Evolutionary conservation across 2,888 invertebrate species (phyloP), one percentile per base, ranked within the genome.

Genomic region (Megaustenia siamemsis): DNA sequence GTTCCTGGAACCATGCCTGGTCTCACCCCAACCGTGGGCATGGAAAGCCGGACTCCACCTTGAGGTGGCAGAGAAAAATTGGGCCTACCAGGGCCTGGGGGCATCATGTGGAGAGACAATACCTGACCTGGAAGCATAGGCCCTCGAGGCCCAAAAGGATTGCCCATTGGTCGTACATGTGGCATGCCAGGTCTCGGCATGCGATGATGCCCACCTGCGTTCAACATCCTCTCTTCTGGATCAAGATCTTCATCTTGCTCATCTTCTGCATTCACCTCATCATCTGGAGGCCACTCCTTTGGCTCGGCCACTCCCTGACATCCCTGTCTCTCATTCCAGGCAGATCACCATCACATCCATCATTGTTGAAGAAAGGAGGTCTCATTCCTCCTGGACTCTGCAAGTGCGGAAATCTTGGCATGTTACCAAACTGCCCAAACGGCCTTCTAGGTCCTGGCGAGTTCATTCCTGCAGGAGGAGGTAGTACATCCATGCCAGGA

Each of bases 221-320:
- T 49, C 49, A 85, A 28, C 68, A 86, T 43, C 5, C 87, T 78
- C 8, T 87, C 86, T 60, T 82, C 82, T 24, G 85, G 81, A 81
- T 85, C 85, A 81, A 85, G 81, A 66, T 83, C 83, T 6, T 85
- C 85, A 40, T 87, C 86, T 28, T 71, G 40, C 66, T 82, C 84
- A 56, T 84, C 87, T 28, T 79, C 71, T 15, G 78, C 82, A 66
- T 82, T 84, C 63, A 84, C 86, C 35, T 86, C 87, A 71, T 84
- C 86, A 82, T 86, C 86, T 73, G 82, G 82, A 35, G 87, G 84
- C 87, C 87, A 87, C 56, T 87, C 87, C 68, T 86, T 87, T 38
- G 86, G 69, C n/a, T 87, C 87, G 35, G 84, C 86, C 63, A 86
- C 84, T 38, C 77, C 32, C 85, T 63, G 77, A 85, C 76, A 60